phyloP scores from a whole-genome alignment of 2,113 vertebrate species.

The Empidonax alnorum region DNA sequence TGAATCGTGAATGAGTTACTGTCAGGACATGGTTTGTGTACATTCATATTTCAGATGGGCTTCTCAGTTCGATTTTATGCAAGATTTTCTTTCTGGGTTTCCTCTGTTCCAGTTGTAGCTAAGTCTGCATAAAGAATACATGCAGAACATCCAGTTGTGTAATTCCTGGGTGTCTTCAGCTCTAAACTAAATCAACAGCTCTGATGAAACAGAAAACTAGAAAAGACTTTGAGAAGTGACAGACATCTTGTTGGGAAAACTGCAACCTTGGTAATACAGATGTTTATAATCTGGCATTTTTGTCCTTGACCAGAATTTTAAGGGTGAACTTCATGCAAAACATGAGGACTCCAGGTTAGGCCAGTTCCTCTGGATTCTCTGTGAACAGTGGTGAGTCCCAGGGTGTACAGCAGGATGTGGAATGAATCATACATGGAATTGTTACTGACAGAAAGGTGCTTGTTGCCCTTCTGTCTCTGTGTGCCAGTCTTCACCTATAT shows the following conservation, averaged over 20 bases:
- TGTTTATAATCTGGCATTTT: not conserved
- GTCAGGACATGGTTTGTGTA: not conserved
- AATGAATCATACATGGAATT: rapidly evolving
- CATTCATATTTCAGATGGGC: not conserved
- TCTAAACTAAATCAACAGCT: not conserved
- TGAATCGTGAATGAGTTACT: not conserved
- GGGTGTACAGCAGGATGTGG: not conserved
- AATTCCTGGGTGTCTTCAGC: not conserved
- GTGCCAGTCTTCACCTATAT: not conserved
- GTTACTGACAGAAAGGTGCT: not conserved
- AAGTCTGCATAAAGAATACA: not conserved
- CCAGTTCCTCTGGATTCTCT: not conserved
- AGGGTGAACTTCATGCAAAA: not conserved
- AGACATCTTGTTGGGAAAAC: not conserved
- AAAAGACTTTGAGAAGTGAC: not conserved
- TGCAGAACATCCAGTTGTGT: not conserved
- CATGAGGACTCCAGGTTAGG: rapidly evolving
- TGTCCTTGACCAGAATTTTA: not conserved
- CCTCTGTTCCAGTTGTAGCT: not conserved
- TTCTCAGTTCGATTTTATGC: not conserved
- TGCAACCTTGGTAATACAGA: rapidly evolving
- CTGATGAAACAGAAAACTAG: not conserved
- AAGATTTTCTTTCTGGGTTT: not conserved
- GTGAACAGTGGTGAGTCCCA: rapidly evolving
- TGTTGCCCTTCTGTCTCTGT: not conserved